Base-by-base conservation (phyloP, 2,797 vertebrate genomes). In the Gouania willdenowi region DNA sequence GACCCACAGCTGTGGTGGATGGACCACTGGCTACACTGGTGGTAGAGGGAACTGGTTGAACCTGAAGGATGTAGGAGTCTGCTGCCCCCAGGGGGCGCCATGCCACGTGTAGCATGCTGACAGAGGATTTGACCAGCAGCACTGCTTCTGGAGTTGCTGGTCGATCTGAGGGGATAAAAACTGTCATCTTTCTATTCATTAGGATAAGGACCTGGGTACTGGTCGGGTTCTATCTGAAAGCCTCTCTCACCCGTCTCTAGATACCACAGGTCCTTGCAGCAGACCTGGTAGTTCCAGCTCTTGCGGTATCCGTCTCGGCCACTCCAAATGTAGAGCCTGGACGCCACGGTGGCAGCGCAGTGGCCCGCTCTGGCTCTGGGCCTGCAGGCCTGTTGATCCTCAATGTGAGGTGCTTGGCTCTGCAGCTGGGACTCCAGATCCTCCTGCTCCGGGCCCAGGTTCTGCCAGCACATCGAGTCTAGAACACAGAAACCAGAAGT, bases 231-330 rank as follows among this genome's bases (percentile, higher is more conserved):
- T n/a, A n/a, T n/a, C n/a, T n/a, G n/a, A n/a, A n/a, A n/a, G n/a
- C n/a, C n/a, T n/a, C 8, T 81, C 89, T 88, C 82, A 98, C 95
- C 94, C 52, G 93, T 96, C 84, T 99, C 97, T 78, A 98, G 89
- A 79, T 92, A 98, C 95, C 97, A 99, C 51, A 99, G 91, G 76
- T 99, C 97, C 70, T 94, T 97, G 83, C 94, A 96, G 89, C 96
- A 99, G 43, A 99, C 93, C 86, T 99, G 97, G 87, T 92, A 94
- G 76, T 92, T 95, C 82, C 93, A 91, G 68, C 81, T 93, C 81
- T 96, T 98, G 36, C 88, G 89, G 80, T 93, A 98, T 16, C 94
- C 94, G 17, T 99, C 95, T 16, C 97, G 91, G 22, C 97, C 97
- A 19, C 97, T 98, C 97, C 97, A 98, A 51, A 98, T 79, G 59